phyloP scores from a whole-genome alignment of 2,888 invertebrate genomes.

The Muschampia staudingeri region DNA sequence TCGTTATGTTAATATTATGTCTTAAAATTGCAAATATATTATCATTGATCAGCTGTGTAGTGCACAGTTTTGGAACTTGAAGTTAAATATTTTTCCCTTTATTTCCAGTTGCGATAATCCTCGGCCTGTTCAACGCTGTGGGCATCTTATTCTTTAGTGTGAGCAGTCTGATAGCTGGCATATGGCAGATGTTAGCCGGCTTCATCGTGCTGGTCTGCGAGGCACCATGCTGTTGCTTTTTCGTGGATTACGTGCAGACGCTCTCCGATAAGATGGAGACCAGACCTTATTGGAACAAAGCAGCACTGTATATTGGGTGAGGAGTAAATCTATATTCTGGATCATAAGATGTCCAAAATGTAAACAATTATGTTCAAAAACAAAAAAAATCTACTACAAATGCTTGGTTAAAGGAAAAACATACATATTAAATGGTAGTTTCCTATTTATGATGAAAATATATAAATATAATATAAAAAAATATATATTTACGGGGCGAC shows the following conservation, averaged over 20 bases:
- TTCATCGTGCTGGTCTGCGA: slow-evolving; percentile 97
- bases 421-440: too few relatives aligned
- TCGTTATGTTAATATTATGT: too few relatives aligned
- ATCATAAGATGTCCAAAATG: too few relatives aligned
- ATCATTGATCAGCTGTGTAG: too few relatives aligned
- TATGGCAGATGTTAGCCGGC: slow-evolving; percentile 97
- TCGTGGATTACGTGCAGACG: slow-evolving; percentile 98
- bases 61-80: too few relatives aligned
- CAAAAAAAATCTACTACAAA: too few relatives aligned
- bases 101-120: slow-evolving; percentile 95
- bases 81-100: not conserved
- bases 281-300: slow-evolving; percentile 98
- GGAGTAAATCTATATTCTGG: slow-evolving; percentile 75
- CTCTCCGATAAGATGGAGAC: slow-evolving; percentile 96
- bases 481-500: too few relatives aligned
- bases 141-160: slow-evolving; percentile 92
- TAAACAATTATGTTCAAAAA: too few relatives aligned
- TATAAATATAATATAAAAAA: too few relatives aligned
- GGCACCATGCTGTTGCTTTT: slow-evolving; percentile 99
- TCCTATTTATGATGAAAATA: too few relatives aligned
- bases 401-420: too few relatives aligned
- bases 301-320: slow-evolving; percentile 96
- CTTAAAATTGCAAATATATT: too few relatives aligned
- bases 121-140: slow-evolving; percentile 95
- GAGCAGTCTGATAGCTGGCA: slow-evolving; percentile 94